Percentiles rank a stretch among this genome's conserved stretches.
Evolutionary conservation across 2,797 vertebrate genomes (phyloP).

Genomic region (Acestrorhynchus altus): DNA sequence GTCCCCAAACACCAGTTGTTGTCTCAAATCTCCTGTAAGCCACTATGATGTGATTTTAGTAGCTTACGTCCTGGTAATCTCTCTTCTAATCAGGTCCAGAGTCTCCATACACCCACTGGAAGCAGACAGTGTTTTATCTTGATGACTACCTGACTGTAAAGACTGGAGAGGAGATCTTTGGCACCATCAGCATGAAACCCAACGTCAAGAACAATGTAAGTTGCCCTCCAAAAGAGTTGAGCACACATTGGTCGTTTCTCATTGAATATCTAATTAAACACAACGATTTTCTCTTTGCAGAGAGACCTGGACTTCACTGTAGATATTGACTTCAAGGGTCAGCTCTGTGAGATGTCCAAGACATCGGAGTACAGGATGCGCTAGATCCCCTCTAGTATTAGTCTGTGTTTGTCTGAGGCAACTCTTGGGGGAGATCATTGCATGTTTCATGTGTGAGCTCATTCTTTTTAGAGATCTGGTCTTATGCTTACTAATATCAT

Average conservation of each 20-base stretch:
- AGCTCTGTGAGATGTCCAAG: conserved; percentile 92
- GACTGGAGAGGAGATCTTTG: conserved; percentile 92
- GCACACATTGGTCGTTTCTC: background rate
- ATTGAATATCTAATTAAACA: background rate
- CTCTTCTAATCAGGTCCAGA: conserved; percentile 82
- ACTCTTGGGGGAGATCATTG: conserved; percentile 51
- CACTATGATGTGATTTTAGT: too few relatives aligned
- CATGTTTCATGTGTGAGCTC: conserved; percentile 58
- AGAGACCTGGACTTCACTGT: conserved; percentile 94
- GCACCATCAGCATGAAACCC: conserved; percentile 94
- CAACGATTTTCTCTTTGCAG: conserved; percentile 71
- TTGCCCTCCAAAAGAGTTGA: background rate
- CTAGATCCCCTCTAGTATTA: conserved; percentile 65
- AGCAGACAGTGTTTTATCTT: conserved; percentile 95
- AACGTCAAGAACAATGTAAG: conserved; percentile 96
- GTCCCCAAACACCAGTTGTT: too few relatives aligned
- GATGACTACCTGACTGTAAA: conserved; percentile 94
- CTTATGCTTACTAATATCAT: conserved; percentile 47
- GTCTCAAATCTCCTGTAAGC: too few relatives aligned
- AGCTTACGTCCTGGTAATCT: too few relatives aligned
- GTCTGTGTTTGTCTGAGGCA: conserved; percentile 55
- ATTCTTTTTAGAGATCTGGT: conserved; percentile 66
- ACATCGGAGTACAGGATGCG: conserved; percentile 96
- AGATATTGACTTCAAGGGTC: conserved; percentile 94
- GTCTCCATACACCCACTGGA: conserved; percentile 96